Base-by-base conservation (phyloP, 2,888 invertebrate species). In the Mantis religiosa region DNA sequence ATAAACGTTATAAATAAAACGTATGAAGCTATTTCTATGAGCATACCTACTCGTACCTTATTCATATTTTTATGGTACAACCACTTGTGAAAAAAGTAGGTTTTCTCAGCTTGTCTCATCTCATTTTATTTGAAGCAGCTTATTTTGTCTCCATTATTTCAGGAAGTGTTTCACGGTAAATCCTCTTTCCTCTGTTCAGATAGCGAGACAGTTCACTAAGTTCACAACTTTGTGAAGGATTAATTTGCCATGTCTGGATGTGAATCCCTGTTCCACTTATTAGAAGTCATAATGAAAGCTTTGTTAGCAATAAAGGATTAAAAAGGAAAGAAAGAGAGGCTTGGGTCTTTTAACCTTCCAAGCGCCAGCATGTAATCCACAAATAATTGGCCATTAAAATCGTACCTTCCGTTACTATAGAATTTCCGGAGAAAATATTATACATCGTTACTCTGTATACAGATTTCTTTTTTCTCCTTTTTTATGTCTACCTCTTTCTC, bases 331-430 rank as follows among this genome's bases (percentile, higher is more conserved):
- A 71, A 71, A 25, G 54, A 9, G 20, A 6, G 20, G 54, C 20
- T 71, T 71, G 54, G 54, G 54, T 71, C 54, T 71, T 71, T 71
- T 71, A 71, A 71, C 54, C 54, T 71, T 71, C 54, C 20, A 71
- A 20, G 54, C 54, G 2, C 54, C 54, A 71, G 54, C 15, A 86
- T 25, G 28, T 86, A 86, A 86, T 86, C 86, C 86, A 54, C 54
- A 86, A 86, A 71, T 86, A 86, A 86, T 86, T 86, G 86, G 30
- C 86, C 81, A 86, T 86, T 86, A 86, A 86, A 86, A 81, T 86
- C n/a, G 30, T 86, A 81, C 20, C 28, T 81, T 71, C 54, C 20
- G 20, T 71, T 71, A 25, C 54, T 71, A 20, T 71, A 20, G 54
- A 71, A 71, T 71, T 71, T 71, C 54, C 54, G 4, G 20, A 2